Conservation (phyloP, 30 jellyfish, hydroid and myxozoan species). For the Turritopsis rubra region DNA sequence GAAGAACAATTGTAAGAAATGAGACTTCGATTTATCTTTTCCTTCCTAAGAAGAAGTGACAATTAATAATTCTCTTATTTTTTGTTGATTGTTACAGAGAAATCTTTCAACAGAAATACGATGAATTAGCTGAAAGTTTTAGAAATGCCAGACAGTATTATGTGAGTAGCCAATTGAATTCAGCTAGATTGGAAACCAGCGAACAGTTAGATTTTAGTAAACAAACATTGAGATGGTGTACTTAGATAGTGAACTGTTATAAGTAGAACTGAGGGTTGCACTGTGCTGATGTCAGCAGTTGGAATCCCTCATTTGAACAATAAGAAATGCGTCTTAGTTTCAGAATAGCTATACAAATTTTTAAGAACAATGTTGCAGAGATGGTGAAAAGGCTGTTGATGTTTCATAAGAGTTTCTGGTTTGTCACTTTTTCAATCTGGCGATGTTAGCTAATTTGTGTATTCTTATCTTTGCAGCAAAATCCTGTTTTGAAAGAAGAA, state of each 20-base stretch:
- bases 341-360: too few relatives aligned
- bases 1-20: conserved; percentile 3
- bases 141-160: conserved; percentile 18
- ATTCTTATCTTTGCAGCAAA: background rate
- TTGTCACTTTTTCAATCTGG: background rate
- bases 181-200: background rate
- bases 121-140: conserved; percentile 5
- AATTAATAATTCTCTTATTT: background rate
- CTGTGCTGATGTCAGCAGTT: too few relatives aligned
- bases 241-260: too few relatives aligned
- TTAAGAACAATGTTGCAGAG: too few relatives aligned
- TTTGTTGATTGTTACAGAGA: background rate
- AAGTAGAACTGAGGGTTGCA: too few relatives aligned
- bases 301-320: too few relatives aligned
- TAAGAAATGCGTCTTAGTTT: too few relatives aligned
- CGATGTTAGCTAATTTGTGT: background rate
- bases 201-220: background rate
- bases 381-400: too few relatives aligned
- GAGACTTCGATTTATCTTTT: background rate
- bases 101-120: background rate
- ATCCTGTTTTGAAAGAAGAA: background rate
- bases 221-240: background rate
- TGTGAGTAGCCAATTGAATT: conserved; percentile 10
- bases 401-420: too few relatives aligned
- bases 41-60: background rate